phyloP scores from a whole-genome alignment of 2,888 invertebrate genomes.

The Harpagoxenus sublaevis region DNA sequence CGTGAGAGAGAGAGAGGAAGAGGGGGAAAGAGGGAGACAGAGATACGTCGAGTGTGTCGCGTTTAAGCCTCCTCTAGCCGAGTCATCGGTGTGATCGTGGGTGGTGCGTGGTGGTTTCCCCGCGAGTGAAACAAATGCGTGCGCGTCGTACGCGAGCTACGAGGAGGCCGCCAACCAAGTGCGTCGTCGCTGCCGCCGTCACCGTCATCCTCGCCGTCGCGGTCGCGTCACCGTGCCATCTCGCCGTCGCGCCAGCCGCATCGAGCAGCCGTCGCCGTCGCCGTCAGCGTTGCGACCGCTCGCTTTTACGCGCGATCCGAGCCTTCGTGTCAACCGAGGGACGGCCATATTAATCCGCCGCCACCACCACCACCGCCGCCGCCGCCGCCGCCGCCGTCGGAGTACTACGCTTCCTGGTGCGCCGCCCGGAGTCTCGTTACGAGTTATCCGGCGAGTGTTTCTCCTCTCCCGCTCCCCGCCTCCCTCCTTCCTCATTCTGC shows the following conservation, averaged over 20 bases:
- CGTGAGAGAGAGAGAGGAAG: constrained; percentile 23
- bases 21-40: constrained; percentile 53
- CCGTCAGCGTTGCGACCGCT: constrained; percentile 50
- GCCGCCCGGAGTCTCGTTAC: background rate
- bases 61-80: constrained; percentile 62
- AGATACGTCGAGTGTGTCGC: constrained; percentile 53
- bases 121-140: constrained; percentile 73
- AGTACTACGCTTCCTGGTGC: constrained; percentile 43
- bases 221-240: constrained; percentile 52
- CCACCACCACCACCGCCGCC: constrained; percentile 60
- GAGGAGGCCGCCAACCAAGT: constrained; percentile 54
- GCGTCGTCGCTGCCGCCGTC: constrained; percentile 32
- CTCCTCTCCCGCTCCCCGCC: background rate
- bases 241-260: constrained; percentile 42
- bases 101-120: constrained; percentile 67
- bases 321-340: constrained; percentile 74
- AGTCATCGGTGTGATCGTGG: constrained; percentile 61
- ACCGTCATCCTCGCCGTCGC: constrained; percentile 4
- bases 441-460: constrained; percentile 23
- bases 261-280: constrained; percentile 45
- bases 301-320: constrained; percentile 68
- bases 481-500: background rate
- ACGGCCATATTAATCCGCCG: constrained; percentile 76
- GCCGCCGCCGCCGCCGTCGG: constrained; percentile 10
- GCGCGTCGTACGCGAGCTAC: constrained; percentile 63